Conservation (phyloP, 2,797 vertebrate species). For the Gadopsis bispinosus region DNA sequence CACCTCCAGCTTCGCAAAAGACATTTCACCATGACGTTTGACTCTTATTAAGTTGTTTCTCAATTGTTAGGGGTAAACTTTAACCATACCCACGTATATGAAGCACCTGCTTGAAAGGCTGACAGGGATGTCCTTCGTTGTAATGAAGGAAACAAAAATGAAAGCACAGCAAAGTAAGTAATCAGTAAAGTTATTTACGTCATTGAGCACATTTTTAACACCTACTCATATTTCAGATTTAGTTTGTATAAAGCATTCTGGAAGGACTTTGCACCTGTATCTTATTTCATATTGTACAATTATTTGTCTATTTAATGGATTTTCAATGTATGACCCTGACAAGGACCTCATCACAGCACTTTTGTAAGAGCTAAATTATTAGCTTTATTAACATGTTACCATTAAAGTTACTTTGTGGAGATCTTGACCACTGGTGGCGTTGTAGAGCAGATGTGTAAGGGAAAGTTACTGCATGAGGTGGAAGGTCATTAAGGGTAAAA, state of each 20-base stretch:
- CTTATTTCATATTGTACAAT: background rate
- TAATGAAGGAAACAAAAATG: background rate
- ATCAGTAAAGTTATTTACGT: background rate
- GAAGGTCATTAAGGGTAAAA: background rate
- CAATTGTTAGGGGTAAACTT: background rate
- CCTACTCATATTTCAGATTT: background rate
- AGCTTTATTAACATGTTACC: background rate
- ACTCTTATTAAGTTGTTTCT: background rate
- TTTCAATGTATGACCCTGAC: background rate
- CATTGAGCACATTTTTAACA: background rate
- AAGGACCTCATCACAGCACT: background rate
- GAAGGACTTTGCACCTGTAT: background rate
- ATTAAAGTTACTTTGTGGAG: background rate
- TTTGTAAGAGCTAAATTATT: background rate
- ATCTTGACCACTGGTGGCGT: too few relatives aligned
- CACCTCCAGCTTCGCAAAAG: slow-evolving; percentile 9
- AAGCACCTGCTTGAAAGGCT: background rate
- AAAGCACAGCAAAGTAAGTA: background rate
- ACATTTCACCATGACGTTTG: slow-evolving; percentile 7
- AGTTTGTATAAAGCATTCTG: background rate
- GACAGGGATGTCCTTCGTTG: background rate
- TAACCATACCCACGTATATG: too few relatives aligned
- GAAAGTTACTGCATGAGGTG: background rate
- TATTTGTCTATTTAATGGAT: background rate
- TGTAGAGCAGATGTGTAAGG: background rate